Conservation (phyloP, 1,140 invertebrate genomes). For the Pissodes strobi region DNA sequence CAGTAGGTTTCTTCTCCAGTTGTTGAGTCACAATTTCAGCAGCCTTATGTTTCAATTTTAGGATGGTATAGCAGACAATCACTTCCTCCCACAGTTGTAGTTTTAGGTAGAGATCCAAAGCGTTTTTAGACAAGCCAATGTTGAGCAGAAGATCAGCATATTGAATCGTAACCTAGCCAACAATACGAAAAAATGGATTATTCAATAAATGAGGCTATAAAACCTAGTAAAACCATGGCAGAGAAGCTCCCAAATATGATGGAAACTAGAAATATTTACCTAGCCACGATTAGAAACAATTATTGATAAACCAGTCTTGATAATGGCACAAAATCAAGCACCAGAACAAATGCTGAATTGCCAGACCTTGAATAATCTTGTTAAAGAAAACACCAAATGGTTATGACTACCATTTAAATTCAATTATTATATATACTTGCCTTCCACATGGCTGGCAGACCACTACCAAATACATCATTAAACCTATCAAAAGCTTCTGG, state of each 20-base stretch:
- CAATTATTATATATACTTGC: constrained; percentile 50
- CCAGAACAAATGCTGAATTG: too few relatives aligned
- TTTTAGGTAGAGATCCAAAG: constrained; percentile 81
- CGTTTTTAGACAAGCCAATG: constrained; percentile 81
- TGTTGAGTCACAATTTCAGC: constrained; percentile 86
- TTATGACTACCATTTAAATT: too few relatives aligned
- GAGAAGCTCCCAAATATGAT: too few relatives aligned
- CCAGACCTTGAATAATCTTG: too few relatives aligned
- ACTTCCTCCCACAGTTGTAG: constrained; percentile 92
- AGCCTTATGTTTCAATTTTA: constrained; percentile 86
- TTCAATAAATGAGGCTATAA: not conserved
- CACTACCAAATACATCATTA: constrained; percentile 65
- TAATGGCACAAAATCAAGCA: too few relatives aligned
- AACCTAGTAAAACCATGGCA: not conserved
- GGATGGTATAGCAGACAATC: constrained; percentile 84
- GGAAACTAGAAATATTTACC: too few relatives aligned
- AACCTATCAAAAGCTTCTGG: constrained; percentile 58
- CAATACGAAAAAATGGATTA: not conserved
- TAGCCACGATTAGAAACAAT: too few relatives aligned
- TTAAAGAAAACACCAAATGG: too few relatives aligned
- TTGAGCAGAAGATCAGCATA: constrained; percentile 79
- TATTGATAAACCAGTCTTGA: too few relatives aligned
- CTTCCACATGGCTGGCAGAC: constrained; percentile 73
- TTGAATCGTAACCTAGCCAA: constrained; percentile 59
- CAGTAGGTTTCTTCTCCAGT: constrained; percentile 77